A percentile compares a stretch with the other conserved stretches of the same genome.
Evolutionary conservation across 2,888 invertebrate genomes (phyloP).

Genomic region (Polydrusus tereticollis): DNA sequence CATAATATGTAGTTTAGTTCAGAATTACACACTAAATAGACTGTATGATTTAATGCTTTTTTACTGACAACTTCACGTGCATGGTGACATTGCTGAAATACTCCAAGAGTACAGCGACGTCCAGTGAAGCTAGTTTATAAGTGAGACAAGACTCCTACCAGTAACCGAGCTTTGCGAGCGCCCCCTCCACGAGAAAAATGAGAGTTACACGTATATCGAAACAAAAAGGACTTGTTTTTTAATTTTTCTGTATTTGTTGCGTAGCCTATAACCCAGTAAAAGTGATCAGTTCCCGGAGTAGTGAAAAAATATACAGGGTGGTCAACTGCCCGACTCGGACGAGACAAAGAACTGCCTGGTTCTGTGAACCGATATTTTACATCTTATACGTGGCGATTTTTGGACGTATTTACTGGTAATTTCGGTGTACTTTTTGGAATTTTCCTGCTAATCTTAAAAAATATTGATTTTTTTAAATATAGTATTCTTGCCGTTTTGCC

Average conservation of each 20-base stretch:
- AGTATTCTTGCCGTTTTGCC: neutral
- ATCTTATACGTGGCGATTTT: constrained; percentile 49
- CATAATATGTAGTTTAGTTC: too few species aligned
- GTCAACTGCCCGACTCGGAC: constrained; percentile 64
- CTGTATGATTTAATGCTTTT: neutral
- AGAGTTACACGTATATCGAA: constrained; percentile 1
- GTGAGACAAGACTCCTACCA: neutral
- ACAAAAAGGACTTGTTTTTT: constrained; percentile 51
- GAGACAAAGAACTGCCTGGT: constrained; percentile 65
- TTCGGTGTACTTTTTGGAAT: neutral
- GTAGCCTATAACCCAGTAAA: constrained; percentile 58
- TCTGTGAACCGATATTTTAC: constrained; percentile 63
- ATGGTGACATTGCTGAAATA: neutral
- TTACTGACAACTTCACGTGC: neutral
- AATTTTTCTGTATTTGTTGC: constrained; percentile 57
- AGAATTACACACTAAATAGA: neutral
- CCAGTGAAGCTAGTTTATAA: neutral
- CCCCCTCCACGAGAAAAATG: constrained; percentile 49
- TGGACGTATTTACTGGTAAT: constrained; percentile 14
- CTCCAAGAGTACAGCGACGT: neutral
- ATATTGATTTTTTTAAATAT: neutral
- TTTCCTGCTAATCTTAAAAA: neutral
- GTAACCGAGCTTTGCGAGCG: constrained; percentile 16
- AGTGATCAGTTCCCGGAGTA: constrained; percentile 46
- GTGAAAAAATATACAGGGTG: constrained; percentile 61